These are phyloP conservation scores for Campaea margaritaria DNA, from an alignment of 2,888 invertebrate species.

Conservation along the genomic window DNA sequence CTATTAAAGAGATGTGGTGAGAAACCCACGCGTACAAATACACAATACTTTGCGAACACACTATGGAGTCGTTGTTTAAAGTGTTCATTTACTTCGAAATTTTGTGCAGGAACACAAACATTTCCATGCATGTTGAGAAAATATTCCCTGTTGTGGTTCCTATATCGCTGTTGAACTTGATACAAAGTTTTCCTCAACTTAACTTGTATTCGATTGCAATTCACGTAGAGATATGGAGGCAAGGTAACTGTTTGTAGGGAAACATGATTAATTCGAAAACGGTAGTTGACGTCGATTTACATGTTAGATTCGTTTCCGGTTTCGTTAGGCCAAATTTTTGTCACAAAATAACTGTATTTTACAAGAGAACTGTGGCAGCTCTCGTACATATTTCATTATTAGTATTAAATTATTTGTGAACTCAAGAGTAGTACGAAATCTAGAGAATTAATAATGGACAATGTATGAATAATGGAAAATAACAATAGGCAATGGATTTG, in stretches of 20 bases:
- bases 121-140: too few species aligned
- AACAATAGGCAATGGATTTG: too few species aligned
- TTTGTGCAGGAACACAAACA: neutral
- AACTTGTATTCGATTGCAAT: constrained; percentile 53
- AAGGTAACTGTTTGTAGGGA: constrained; percentile 56
- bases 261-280: constrained; percentile 52
- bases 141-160: constrained; percentile 4
- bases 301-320: constrained; percentile 39
- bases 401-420: too few species aligned
- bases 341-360: neutral
- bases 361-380: neutral
- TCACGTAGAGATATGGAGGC: constrained; percentile 56
- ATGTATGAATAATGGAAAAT: too few species aligned
- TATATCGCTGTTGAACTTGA: constrained; percentile 3
- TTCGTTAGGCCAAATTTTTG: constrained; percentile 10
- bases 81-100: too few species aligned
- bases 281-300: constrained; percentile 42
- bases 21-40: too few species aligned
- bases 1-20: too few species aligned
- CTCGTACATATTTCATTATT: neutral
- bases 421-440: too few species aligned
- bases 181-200: constrained; percentile 51
- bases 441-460: too few species aligned
- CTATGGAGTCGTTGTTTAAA: too few species aligned
- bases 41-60: too few species aligned